Conservation (phyloP, 2,113 vertebrate genomes). For the Corythornis vintsioides region DNA sequence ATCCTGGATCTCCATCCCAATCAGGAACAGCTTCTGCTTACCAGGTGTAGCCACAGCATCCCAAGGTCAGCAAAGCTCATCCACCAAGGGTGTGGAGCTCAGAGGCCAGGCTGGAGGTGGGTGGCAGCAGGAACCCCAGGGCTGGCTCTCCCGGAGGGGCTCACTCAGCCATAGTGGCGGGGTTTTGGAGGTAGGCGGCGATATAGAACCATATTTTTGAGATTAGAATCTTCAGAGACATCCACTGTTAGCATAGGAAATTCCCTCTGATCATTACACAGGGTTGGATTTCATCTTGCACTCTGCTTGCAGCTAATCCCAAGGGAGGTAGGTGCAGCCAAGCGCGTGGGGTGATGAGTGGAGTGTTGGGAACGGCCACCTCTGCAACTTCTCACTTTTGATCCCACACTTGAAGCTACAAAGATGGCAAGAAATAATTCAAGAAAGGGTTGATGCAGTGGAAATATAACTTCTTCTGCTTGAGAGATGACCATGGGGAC, state of each 20-base stretch:
- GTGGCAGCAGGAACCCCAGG: no score
- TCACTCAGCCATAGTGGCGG: conserved; percentile 40
- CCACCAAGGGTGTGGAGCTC: no score
- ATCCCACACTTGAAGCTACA: neutral
- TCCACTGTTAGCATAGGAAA: neutral
- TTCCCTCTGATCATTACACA: neutral
- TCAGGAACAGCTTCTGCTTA: no score
- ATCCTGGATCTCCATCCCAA: no score
- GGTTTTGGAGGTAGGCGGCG: conserved; percentile 46
- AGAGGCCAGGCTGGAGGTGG: no score
- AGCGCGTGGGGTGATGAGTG: neutral
- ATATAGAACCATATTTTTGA: conserved; percentile 59
- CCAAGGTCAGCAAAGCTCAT: no score
- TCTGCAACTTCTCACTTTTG: neutral
- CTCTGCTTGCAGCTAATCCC: neutral
- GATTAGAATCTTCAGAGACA: conserved; percentile 37
- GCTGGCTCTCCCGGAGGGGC: no score
- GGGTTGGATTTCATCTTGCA: neutral
- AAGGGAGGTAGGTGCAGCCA: neutral
- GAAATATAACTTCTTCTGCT: neutral
- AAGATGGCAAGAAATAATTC: neutral
- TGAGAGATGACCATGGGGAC: neutral
- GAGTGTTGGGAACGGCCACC: neutral
- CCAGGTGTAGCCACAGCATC: no score
- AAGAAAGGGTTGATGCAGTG: neutral